phyloP scores from a whole-genome alignment of 2,113 vertebrate species.

The Callaeas wilsoni region DNA sequence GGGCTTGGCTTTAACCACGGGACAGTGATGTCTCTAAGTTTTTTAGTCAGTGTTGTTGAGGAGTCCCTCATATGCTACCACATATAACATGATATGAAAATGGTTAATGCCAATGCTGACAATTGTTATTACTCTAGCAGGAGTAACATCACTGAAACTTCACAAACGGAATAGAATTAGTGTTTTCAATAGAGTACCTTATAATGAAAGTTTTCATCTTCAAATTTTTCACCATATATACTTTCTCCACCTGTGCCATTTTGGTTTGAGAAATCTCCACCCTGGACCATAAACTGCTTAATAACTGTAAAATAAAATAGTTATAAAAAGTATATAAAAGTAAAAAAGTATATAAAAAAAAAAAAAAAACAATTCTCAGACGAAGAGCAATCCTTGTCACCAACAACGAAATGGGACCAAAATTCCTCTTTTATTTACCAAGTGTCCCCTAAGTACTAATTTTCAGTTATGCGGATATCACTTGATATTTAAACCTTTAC shows the following conservation, averaged over 20 bases:
- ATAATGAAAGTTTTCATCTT: constrained; percentile 97
- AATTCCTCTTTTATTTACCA: neutral
- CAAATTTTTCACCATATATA: constrained; percentile 98
- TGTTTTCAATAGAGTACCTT: constrained; percentile 73
- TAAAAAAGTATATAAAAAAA: too few species aligned
- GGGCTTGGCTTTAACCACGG: neutral
- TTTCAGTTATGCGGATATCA: neutral
- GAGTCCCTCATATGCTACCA: neutral
- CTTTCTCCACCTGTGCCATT: constrained; percentile 97
- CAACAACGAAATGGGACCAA: neutral
- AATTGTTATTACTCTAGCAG: neutral
- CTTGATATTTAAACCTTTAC: neutral
- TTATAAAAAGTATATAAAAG: neutral
- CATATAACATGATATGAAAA: neutral
- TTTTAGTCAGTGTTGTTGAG: neutral
- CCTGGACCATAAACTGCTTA: constrained; percentile 97
- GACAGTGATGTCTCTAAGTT: neutral
- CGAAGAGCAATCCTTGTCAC: neutral
- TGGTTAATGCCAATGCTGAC: neutral
- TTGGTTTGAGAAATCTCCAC: constrained; percentile 96
- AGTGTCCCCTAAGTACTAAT: neutral
- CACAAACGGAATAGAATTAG: neutral
- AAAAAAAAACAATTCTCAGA: neutral
- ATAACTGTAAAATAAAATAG: constrained; percentile 80
- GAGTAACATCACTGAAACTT: neutral